Evolutionary conservation across 2,113 vertebrate species (phyloP).

Genomic region (Callithrix jacchus): DNA sequence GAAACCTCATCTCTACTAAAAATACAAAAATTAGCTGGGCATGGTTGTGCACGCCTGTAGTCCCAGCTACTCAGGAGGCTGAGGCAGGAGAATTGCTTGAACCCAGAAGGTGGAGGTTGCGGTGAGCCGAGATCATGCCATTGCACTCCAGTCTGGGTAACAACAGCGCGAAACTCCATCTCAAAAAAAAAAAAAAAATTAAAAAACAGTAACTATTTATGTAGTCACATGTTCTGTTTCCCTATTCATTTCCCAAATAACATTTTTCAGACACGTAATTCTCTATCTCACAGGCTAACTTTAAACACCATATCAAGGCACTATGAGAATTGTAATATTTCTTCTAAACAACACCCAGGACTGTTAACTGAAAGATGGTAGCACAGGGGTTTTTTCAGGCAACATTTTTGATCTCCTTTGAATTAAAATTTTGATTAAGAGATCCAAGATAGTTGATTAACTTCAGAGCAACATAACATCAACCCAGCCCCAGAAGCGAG

Average conservation of each 20-base stretch:
- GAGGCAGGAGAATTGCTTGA: too few species aligned
- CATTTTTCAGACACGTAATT: not conserved
- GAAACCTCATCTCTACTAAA: too few species aligned
- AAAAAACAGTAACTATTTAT: not conserved
- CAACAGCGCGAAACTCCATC: too few species aligned
- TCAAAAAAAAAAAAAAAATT: not conserved
- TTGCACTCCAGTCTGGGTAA: too few species aligned
- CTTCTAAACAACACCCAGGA: slow-evolving; percentile 49
- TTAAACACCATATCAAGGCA: not conserved
- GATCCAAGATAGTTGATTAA: slow-evolving; percentile 85
- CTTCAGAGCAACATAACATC: slow-evolving; percentile 81
- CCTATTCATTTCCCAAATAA: not conserved
- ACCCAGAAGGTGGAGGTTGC: too few species aligned
- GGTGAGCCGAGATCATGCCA: too few species aligned
- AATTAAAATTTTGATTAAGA: slow-evolving; percentile 86
- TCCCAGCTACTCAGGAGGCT: too few species aligned
- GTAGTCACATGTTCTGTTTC: not conserved
- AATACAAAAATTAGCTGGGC: too few species aligned
- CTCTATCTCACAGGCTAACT: slow-evolving; percentile 28
- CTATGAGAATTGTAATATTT: slow-evolving; percentile 21
- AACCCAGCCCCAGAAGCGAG: slow-evolving; percentile 69
- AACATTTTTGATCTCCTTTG: slow-evolving; percentile 77
- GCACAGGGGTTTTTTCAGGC: slow-evolving; percentile 26
- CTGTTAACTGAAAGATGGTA: slow-evolving; percentile 36
- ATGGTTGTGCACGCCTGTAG: too few species aligned